A percentile compares a stretch with the other conserved stretches of the same genome.
Conservation (phyloP, 2,888 invertebrate species). For the Caenorhabditis sp. region DNA sequence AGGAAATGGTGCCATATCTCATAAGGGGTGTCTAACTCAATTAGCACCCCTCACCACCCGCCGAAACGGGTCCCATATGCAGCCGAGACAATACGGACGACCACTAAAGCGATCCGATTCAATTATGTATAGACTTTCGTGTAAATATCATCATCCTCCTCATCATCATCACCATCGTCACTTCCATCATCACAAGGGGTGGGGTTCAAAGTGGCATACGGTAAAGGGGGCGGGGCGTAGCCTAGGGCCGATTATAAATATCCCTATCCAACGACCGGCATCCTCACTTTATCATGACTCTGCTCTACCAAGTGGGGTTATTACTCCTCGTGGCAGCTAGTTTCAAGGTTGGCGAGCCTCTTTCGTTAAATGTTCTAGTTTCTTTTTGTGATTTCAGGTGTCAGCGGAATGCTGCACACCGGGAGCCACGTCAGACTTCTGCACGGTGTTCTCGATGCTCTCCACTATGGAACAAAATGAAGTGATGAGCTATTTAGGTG, state of each 20-base stretch:
- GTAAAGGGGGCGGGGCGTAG: slow-evolving; percentile 35
- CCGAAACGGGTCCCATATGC: slow-evolving; percentile 54
- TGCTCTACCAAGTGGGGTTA: slow-evolving; percentile 69
- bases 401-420: slow-evolving; percentile 75
- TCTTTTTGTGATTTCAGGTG: slow-evolving; percentile 55
- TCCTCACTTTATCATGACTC: slow-evolving; percentile 72
- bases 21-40: slow-evolving; percentile 1
- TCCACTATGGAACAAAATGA: slow-evolving; percentile 77
- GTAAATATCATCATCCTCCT: slow-evolving; percentile 44
- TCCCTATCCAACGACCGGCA: background rate
- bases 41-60: slow-evolving; percentile 22
- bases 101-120: background rate
- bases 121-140: background rate
- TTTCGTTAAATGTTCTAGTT: background rate
- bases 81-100: slow-evolving; percentile 22
- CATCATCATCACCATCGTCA: slow-evolving; percentile 7
- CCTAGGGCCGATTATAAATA: slow-evolving; percentile 43
- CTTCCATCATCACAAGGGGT: slow-evolving; percentile 18
- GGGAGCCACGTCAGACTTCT: slow-evolving; percentile 75
- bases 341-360: slow-evolving; percentile 43
- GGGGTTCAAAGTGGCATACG: slow-evolving; percentile 27
- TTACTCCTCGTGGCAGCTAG: slow-evolving; percentile 53
- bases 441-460: slow-evolving; percentile 78
- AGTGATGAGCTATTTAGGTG: slow-evolving; percentile 74
- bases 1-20: background rate